phyloP scores from a whole-genome alignment of 2,797 vertebrate species.

The Chelon labrosus region DNA sequence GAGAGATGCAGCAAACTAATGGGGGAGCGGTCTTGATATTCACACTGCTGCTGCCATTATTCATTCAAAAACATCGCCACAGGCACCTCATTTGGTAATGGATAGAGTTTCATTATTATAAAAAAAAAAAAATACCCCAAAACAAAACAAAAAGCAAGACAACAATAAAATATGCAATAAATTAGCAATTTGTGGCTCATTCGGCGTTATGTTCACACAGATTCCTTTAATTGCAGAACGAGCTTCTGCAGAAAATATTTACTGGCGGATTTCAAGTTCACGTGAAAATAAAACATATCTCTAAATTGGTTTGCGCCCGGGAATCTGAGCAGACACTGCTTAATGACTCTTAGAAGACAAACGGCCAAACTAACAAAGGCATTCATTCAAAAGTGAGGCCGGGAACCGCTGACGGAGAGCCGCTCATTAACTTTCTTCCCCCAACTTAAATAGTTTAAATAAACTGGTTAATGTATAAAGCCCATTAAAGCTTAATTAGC shows the following conservation, averaged over 20 bases:
- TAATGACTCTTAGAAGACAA: constrained; percentile 14
- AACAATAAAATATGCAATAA: constrained; percentile 53
- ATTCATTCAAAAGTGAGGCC: not conserved
- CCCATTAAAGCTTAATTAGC: constrained; percentile 25
- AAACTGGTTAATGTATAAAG: constrained; percentile 21
- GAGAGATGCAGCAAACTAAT: constrained; percentile 54
- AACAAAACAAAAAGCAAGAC: not conserved
- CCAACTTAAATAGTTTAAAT: constrained; percentile 34
- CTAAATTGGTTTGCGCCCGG: not conserved
- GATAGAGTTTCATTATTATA: constrained; percentile 24
- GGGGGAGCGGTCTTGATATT: constrained; percentile 50
- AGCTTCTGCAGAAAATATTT: not conserved
- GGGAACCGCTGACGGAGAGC: constrained; percentile 13
- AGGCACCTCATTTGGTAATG: constrained; percentile 58
- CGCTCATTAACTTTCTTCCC: constrained; percentile 19
- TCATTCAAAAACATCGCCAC: constrained; percentile 49
- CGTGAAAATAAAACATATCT: not conserved
- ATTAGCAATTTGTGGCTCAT: constrained; percentile 32
- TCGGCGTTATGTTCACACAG: not conserved
- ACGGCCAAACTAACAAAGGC: not conserved
- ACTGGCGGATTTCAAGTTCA: not conserved
- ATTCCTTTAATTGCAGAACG: constrained; percentile 3
- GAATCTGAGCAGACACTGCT: not conserved
- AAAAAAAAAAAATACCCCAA: not conserved
- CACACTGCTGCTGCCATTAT: constrained; percentile 53